These are phyloP conservation scores for Pterocles burchelli DNA, from an alignment of 2,113 vertebrate species.

Conservation along the genomic window DNA sequence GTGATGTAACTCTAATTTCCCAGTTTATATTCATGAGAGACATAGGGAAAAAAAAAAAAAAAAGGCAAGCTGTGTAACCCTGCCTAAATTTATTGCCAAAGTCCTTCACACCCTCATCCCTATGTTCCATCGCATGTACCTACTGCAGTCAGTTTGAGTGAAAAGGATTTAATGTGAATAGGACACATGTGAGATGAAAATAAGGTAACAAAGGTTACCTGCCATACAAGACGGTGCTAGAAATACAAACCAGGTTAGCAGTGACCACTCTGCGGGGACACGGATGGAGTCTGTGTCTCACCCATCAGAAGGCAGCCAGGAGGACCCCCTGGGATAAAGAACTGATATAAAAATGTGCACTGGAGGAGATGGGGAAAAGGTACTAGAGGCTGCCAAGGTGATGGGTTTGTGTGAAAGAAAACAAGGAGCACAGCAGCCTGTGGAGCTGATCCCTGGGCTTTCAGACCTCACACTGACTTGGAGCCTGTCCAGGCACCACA, in stretches of 20 bases:
- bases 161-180: neutral
- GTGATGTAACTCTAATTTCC: neutral
- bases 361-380: neutral
- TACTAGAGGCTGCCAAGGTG: neutral
- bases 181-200: neutral
- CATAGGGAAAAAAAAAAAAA: neutral
- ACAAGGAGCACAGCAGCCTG: neutral
- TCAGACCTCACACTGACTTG: rapidly evolving
- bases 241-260: neutral
- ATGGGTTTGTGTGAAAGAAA: neutral
- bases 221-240: neutral
- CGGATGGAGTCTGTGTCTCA: neutral
- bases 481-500: rapidly evolving
- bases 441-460: neutral
- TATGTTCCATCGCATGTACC: neutral
- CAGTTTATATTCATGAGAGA: neutral
- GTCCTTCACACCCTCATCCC: neutral
- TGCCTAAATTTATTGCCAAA: neutral
- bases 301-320: neutral
- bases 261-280: rapidly evolving
- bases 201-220: neutral
- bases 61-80: neutral
- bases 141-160: neutral
- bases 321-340: neutral
- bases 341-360: neutral